A percentile compares a stretch with the other conserved stretches of the same genome.
phyloP scores from a whole-genome alignment of 2,113 vertebrate species.

The Apteryx owenii region DNA sequence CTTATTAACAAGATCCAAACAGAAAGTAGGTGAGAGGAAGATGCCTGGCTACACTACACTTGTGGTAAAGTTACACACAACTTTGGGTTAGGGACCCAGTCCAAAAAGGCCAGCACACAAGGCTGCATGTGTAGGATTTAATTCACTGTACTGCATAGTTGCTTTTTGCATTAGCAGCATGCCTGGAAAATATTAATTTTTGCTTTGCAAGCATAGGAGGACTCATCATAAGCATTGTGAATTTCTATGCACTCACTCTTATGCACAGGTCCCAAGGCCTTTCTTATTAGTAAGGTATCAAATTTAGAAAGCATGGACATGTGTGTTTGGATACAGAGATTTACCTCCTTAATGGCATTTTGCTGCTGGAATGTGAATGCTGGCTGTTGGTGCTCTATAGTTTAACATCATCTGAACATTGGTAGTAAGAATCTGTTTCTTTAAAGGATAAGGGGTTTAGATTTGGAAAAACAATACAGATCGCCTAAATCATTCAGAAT shows the following conservation, averaged over 20 bases:
- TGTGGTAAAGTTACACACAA: background rate
- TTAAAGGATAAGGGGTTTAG: background rate
- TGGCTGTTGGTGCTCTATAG: background rate
- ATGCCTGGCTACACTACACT: background rate
- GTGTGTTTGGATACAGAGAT: conserved; percentile 2
- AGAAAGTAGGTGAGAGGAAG: background rate
- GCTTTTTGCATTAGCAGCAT: background rate
- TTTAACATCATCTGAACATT: background rate
- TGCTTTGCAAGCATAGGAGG: background rate
- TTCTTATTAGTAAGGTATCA: conserved; percentile 1
- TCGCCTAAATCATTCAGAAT: background rate
- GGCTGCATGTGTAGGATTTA: background rate
- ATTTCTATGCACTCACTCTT: background rate
- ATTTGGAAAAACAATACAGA: background rate
- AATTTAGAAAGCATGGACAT: background rate
- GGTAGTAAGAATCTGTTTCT: background rate
- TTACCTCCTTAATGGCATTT: background rate
- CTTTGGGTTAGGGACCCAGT: background rate
- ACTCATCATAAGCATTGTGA: background rate
- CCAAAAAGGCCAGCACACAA: background rate
- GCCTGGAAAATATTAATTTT: conserved; percentile 24
- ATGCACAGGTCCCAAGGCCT: background rate
- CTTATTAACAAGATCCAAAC: background rate
- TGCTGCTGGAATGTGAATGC: conserved; percentile 7
- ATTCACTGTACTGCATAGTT: background rate